Evolutionary conservation across 2,888 invertebrate genomes (phyloP).

Genomic region (Ichneumoninae sp.): DNA sequence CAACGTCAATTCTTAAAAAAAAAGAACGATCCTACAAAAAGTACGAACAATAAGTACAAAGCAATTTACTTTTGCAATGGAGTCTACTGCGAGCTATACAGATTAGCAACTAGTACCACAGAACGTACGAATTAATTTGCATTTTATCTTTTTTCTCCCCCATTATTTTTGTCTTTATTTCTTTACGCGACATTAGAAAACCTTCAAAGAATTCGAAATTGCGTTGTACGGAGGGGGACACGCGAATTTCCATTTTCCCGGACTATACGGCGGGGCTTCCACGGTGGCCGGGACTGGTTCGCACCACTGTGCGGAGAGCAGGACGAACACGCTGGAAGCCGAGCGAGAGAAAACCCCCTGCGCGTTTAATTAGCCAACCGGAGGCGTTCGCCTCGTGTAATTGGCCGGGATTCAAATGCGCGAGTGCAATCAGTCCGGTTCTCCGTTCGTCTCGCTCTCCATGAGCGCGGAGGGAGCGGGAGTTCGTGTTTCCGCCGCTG

Average conservation of each 20-base stretch:
- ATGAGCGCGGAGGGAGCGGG: background rate
- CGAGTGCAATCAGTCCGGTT: conserved; percentile 13
- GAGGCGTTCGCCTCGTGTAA: conserved; percentile 42
- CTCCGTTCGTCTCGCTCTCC: conserved; percentile 22
- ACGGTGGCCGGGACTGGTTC: conserved; percentile 8
- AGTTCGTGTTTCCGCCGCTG: conserved; percentile 11
- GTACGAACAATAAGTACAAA: background rate
- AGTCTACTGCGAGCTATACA: background rate
- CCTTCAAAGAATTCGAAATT: conserved; percentile 45
- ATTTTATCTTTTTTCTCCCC: background rate
- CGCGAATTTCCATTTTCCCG: conserved; percentile 39
- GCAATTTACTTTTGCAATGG: conserved; percentile 3
- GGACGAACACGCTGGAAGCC: conserved; percentile 13
- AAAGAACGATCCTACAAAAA: background rate
- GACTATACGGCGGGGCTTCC: conserved; percentile 4
- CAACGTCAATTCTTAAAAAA: background rate
- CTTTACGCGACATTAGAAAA: conserved; percentile 20
- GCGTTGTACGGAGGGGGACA: conserved; percentile 5
- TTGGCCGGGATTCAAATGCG: conserved; percentile 45
- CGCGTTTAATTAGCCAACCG: conserved; percentile 42
- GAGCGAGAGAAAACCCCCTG: conserved; percentile 29
- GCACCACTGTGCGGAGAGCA: conserved; percentile 21
- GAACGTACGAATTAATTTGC: conserved; percentile 2
- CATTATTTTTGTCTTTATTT: conserved; percentile 24
- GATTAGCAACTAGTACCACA: background rate